These are phyloP conservation scores for Rhipidura dahli DNA, from an alignment of 2,113 vertebrate species.

Conservation along the genomic window DNA sequence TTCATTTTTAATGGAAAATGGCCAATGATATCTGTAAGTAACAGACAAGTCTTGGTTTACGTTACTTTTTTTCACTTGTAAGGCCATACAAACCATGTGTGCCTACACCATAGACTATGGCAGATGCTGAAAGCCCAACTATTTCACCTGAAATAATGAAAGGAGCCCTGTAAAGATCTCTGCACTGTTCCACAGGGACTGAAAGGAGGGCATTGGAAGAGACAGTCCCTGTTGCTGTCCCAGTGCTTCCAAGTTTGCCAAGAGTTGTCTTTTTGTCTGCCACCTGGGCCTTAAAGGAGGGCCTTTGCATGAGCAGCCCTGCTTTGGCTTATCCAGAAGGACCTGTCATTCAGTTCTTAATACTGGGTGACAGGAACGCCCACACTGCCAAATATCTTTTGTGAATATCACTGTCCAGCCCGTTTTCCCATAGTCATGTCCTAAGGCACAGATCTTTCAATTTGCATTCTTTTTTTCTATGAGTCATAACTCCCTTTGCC, in stretches of 20 bases:
- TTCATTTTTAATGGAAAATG: not conserved
- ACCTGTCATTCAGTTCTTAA: not conserved
- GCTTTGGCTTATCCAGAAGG: not conserved
- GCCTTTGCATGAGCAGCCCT: not conserved
- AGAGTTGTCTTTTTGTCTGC: not conserved
- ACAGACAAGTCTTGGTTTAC: not conserved
- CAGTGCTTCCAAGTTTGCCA: not conserved
- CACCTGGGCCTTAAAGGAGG: not conserved
- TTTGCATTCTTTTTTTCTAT: not conserved
- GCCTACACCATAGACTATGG: not conserved
- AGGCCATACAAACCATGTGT: not conserved
- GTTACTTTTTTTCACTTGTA: not conserved
- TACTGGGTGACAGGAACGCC: not conserved
- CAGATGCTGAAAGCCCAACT: not conserved
- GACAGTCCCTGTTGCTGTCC: accelerated
- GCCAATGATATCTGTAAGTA: not conserved
- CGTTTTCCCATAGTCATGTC: not conserved
- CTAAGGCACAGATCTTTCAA: not conserved
- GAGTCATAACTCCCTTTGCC: not conserved
- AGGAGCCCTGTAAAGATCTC: not conserved
- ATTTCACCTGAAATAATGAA: not conserved
- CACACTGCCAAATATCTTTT: not conserved
- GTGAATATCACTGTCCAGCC: not conserved
- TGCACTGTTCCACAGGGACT: not conserved
- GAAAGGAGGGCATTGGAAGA: not conserved